Conservation (phyloP, 1,140 invertebrate genomes). For the Piezodorus guildinii region DNA sequence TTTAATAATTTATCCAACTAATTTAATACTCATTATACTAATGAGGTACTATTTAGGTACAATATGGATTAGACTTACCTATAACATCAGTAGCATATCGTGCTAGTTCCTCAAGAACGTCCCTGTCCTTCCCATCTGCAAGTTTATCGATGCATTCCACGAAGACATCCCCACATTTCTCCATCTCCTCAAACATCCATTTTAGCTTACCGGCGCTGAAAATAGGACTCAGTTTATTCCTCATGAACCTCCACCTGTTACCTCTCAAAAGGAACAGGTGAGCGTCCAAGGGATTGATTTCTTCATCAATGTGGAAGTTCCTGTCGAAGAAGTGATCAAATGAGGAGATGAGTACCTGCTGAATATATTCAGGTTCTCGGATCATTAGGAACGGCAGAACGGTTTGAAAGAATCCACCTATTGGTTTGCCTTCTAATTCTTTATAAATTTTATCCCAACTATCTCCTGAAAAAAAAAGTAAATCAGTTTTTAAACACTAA, state of each 20-base stretch:
- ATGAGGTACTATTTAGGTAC: no score
- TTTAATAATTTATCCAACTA: no score
- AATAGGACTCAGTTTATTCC: slow-evolving; percentile 30
- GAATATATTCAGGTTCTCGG: slow-evolving; percentile 34
- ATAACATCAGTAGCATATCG: slow-evolving; percentile 14
- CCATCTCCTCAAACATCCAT: slow-evolving; percentile 27
- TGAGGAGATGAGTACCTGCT: slow-evolving; percentile 31
- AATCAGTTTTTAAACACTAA: not conserved
- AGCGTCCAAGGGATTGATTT: slow-evolving; percentile 26
- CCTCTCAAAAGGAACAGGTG: slow-evolving; percentile 29
- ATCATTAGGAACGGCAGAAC: slow-evolving; percentile 25
- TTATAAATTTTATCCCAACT: slow-evolving; percentile 28
- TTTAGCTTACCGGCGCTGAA: slow-evolving; percentile 30
- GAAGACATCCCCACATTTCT: slow-evolving; percentile 25
- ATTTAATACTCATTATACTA: no score
- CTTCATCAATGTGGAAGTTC: slow-evolving; percentile 21
- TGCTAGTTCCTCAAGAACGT: not conserved
- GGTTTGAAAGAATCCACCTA: slow-evolving; percentile 26
- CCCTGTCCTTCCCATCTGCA: not conserved
- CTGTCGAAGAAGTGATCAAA: slow-evolving; percentile 32
- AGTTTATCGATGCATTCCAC: slow-evolving; percentile 11
- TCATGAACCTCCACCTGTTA: slow-evolving; percentile 32
- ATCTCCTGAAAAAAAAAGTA: not conserved
- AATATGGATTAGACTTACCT: not conserved
- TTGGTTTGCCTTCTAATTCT: slow-evolving; percentile 17